Conservation (phyloP, 2,113 vertebrate genomes). For the Lichenostomus cassidix region DNA sequence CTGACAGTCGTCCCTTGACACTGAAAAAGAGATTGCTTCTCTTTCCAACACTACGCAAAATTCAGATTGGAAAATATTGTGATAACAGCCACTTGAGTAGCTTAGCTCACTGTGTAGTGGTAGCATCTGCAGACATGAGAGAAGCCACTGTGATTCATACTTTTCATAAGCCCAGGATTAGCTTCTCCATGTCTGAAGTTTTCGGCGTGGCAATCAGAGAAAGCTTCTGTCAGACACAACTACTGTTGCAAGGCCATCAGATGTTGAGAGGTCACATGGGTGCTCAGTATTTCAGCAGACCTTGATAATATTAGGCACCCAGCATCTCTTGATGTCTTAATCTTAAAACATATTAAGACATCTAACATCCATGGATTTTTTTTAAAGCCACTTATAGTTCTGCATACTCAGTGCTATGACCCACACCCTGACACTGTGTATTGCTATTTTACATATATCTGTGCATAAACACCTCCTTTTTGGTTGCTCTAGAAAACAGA, state of each 20-base stretch:
- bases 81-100: neutral
- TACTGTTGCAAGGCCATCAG: neutral
- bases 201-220: neutral
- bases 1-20: neutral
- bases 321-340: neutral
- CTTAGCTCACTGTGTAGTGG: neutral
- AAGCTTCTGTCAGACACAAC: neutral
- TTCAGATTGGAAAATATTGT: neutral
- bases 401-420: neutral
- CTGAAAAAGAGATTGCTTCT: neutral
- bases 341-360: neutral
- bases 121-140: neutral
- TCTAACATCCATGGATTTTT: neutral
- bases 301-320: neutral
- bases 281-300: neutral
- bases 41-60: neutral
- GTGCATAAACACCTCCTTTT: neutral
- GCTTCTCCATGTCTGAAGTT: neutral
- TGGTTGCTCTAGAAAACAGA: neutral
- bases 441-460: neutral
- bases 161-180: neutral
- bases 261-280: neutral
- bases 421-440: rapidly evolving
- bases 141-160: neutral
- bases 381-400: neutral